phyloP scores from a whole-genome alignment of 2,888 invertebrate species.

The Metopia argyrocephala region DNA sequence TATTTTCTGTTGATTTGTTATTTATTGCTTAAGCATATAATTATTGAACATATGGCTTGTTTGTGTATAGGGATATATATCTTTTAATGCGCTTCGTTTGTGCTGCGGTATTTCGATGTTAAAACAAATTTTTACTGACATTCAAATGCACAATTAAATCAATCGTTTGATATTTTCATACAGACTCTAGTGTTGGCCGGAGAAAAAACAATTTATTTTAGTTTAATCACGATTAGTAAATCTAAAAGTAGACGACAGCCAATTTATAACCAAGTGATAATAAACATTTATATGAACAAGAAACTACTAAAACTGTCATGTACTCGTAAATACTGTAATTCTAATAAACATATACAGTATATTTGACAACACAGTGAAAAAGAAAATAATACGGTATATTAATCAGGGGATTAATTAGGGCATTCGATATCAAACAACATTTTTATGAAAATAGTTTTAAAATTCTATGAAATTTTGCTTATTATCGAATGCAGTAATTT shows the following conservation, averaged over 20 bases:
- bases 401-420: not conserved
- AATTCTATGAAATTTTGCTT: too few relatives aligned
- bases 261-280: constrained; percentile 32
- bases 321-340: not conserved
- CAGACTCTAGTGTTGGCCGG: constrained; percentile 27
- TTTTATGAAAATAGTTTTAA: too few relatives aligned
- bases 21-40: too few relatives aligned
- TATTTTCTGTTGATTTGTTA: too few relatives aligned
- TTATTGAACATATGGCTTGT: not conserved
- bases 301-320: constrained; percentile 15
- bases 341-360: constrained; percentile 39
- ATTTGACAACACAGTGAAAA: not conserved
- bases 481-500: too few relatives aligned
- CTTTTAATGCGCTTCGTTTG: constrained; percentile 1
- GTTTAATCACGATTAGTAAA: constrained; percentile 50
- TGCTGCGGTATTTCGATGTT: constrained; percentile 32
- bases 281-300: constrained; percentile 9
- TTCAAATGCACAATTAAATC: constrained; percentile 37
- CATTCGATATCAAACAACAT: too few relatives aligned
- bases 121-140: constrained; percentile 27
- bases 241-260: constrained; percentile 47
- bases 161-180: constrained; percentile 20
- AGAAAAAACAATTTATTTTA: constrained; percentile 36
- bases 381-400: not conserved
- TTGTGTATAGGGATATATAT: constrained; percentile 24